Evolutionary conservation across 2,113 vertebrate genomes (phyloP), one percentile per base, ranked within the genome.

Genomic region (Holacanthus passer): DNA sequence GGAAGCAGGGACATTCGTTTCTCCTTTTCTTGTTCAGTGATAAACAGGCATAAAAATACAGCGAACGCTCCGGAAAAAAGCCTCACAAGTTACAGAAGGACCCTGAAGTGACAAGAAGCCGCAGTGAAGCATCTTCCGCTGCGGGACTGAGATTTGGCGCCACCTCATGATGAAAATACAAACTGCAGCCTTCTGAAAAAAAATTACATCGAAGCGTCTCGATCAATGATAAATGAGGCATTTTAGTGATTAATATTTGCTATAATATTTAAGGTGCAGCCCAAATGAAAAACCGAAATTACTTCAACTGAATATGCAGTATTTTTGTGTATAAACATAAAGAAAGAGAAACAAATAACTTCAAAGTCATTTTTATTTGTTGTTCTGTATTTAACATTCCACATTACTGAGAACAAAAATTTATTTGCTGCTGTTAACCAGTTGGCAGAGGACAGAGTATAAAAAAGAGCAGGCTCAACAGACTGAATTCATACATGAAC

Each of bases 321-420:
- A 7, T 37, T 37, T 7, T n/a, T n/a, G n/a, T n/a, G n/a, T n/a
- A n/a, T n/a, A n/a, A 22, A 50, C 7, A 7, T 4, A 55, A 27
- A 27, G 16, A 48, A 20, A 58, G 47, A 35, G 47, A 41, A 80
- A 27, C 9, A 53, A 50, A 69, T 77, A n/a, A 41, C 79, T 81
- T 86, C 52, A 87, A 85, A 83, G 13, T 53, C 12, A 13, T 1
- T 60, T 93, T 93, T 94, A 94, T 94, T 93, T 64, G 17, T 93
- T 64, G 17, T 43, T 88, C 35, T 76, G 81, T 45, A 59, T 77
- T 87, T 66, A 56, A 89, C 73, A 86, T 89, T 89, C 55, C 64
- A 86, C 68, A 41, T 81, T 37, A 81, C 48, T 58, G 73, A 78
- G 41, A 86, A 79, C 59, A 73, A 87, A 83, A 66, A 37, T 58